phyloP scores from a whole-genome alignment of 2,113 vertebrate species.

The Peromyscus californicus region DNA sequence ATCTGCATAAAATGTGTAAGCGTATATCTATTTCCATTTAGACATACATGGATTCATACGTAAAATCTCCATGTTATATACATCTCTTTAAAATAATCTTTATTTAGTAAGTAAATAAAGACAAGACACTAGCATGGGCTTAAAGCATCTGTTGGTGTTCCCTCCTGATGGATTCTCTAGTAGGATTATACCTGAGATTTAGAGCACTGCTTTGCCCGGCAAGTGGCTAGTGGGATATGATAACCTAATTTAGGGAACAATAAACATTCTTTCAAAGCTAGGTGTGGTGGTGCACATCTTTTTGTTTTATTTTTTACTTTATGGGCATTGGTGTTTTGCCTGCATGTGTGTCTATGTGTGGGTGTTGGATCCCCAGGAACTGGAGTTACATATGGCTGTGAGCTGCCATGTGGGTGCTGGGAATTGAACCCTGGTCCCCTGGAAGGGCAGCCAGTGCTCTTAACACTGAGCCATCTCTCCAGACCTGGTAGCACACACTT shows the following conservation, averaged over 20 bases:
- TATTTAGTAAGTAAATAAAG: conserved; percentile 18
- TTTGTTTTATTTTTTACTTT: neutral
- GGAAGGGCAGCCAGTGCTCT: neutral
- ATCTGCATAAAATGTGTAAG: neutral
- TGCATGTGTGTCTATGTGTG: neutral
- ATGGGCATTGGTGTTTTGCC: neutral
- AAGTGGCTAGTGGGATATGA: neutral
- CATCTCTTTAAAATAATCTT: conserved; percentile 20
- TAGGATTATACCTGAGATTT: neutral
- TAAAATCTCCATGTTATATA: conserved; percentile 29
- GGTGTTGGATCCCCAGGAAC: neutral
- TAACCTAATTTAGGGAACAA: neutral
- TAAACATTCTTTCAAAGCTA: conserved; percentile 45
- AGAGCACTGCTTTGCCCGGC: neutral
- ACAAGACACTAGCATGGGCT: neutral
- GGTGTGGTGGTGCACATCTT: neutral
- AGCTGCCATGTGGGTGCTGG: neutral
- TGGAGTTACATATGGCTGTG: neutral
- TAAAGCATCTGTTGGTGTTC: neutral
- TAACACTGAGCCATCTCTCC: too few relatives aligned
- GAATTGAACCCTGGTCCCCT: neutral
- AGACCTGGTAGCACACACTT: neutral
- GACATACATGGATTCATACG: neutral
- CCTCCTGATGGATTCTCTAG: neutral
- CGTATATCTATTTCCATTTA: conserved; percentile 29